A percentile compares a stretch with the other conserved stretches of the same genome.
These are phyloP conservation scores for Zoroaster sp. DNA, from an alignment of 53 echinoderm and acorn worm species.

Conservation along the genomic window DNA sequence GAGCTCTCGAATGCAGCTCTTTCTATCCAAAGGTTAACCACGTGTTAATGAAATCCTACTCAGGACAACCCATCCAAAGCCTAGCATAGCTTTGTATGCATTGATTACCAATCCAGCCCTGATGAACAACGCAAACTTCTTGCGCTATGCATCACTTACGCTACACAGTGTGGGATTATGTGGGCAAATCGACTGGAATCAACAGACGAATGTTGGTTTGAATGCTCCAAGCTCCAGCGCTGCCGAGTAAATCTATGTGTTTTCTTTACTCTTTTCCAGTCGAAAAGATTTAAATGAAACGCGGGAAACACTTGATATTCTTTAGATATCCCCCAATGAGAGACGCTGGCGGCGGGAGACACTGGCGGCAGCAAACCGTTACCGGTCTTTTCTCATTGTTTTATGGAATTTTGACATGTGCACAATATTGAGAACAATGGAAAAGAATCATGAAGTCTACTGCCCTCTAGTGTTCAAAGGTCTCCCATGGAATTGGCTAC, in stretches of 20 bases:
- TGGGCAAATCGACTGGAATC: neutral
- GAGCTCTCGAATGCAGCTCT: neutral
- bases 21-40: neutral
- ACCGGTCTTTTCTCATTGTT: too few species aligned
- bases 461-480: too few species aligned
- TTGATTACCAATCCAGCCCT: conserved; percentile 5
- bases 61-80: neutral
- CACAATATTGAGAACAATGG: too few species aligned
- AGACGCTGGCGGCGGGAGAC: too few species aligned
- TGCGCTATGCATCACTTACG: neutral
- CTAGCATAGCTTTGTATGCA: neutral
- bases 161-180: neutral
- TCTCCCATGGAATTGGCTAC: too few species aligned
- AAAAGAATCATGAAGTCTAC: too few species aligned
- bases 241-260: neutral
- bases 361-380: too few species aligned
- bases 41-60: conserved; percentile 2
- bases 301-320: neutral
- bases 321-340: too few species aligned
- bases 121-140: neutral
- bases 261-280: neutral
- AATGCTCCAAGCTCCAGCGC: neutral
- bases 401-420: too few species aligned
- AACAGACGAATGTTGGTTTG: neutral
- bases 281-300: neutral